Base-by-base conservation (phyloP, 1,140 invertebrate genomes). In the Aphelenchoides fujianensis region DNA sequence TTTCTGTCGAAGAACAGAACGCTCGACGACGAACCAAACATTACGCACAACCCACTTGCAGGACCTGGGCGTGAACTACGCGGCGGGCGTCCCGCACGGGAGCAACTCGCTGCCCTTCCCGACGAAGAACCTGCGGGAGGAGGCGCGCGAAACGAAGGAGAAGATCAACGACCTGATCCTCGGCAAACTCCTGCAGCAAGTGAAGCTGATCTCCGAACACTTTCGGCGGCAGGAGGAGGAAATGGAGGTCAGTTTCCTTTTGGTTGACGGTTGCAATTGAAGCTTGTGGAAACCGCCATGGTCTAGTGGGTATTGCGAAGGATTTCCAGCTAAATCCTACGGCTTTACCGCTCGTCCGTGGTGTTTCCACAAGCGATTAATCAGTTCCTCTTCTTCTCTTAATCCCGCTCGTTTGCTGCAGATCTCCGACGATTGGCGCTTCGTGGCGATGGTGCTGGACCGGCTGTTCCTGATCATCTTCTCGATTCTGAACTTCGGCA, bases 371-470 rank as follows among this genome's bases (percentile, higher is more conserved):
- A n/a, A n/a, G n/a, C n/a, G n/a, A n/a, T n/a, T n/a, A n/a, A n/a
- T n/a, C n/a, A n/a, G n/a, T n/a, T n/a, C n/a, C n/a, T n/a, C n/a
- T n/a, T n/a, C n/a, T n/a, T n/a, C n/a, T n/a, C n/a, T n/a, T n/a
- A n/a, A n/a, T n/a, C n/a, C n/a, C n/a, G n/a, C n/a, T n/a, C n/a
- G n/a, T n/a, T n/a, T n/a, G n/a, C n/a, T n/a, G 16, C 35, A 82
- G 78, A 84, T 83, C 35, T 79, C 81, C 2, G 94, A 97, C 86
- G 97, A 99, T 87, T 99, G 97, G 97, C 97, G 97, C 84, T 99
- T 97, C 86, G 94, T 98, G 2, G 97, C 97, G 37, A 96, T 97
- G 92, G 95, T 98, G 35, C 94, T 99, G 78, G 97, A 99, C 88
- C 90, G 97, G 78, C 88, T 98, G 59, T 94, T 98, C 85, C 88